A percentile compares a stretch with the other conserved stretches of the same genome.
These are phyloP conservation scores for Adelognathus sp. DNA, from an alignment of 2,888 invertebrate species.

Conservation along the genomic window DNA sequence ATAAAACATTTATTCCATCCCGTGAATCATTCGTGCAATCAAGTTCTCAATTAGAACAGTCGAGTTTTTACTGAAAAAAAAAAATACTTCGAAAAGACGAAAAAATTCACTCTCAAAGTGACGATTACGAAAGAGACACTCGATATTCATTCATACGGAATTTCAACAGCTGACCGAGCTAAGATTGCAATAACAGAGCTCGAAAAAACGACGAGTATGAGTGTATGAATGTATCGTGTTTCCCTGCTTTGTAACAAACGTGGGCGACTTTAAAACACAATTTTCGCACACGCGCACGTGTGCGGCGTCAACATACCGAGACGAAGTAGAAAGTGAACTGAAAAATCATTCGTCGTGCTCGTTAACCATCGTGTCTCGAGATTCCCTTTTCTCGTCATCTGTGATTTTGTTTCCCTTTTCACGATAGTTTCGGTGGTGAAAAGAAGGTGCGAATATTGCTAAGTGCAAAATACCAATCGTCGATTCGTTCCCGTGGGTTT, in stretches of 20 bases:
- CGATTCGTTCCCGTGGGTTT: no score
- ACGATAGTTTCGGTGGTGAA: conserved; percentile 1
- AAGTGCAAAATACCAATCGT: no score
- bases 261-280: background rate
- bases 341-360: conserved; percentile 31
- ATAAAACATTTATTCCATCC: no score
- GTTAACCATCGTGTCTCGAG: background rate
- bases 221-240: background rate
- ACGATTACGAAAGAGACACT: no score
- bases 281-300: background rate
- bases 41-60: background rate
- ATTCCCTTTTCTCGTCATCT: background rate
- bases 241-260: background rate
- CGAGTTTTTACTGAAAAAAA: background rate
- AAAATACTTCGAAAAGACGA: background rate
- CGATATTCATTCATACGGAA: background rate
- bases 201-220: background rate
- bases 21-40: no score
- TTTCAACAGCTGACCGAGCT: background rate
- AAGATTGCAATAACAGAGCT: background rate
- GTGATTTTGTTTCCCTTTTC: background rate
- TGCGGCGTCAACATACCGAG: background rate
- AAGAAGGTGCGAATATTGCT: no score
- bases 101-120: background rate
- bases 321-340: conserved; percentile 52